Percentiles rank a stretch among this genome's conserved stretches.
phyloP scores from a whole-genome alignment of 2,888 invertebrate species.

The Nudaria mundana region DNA sequence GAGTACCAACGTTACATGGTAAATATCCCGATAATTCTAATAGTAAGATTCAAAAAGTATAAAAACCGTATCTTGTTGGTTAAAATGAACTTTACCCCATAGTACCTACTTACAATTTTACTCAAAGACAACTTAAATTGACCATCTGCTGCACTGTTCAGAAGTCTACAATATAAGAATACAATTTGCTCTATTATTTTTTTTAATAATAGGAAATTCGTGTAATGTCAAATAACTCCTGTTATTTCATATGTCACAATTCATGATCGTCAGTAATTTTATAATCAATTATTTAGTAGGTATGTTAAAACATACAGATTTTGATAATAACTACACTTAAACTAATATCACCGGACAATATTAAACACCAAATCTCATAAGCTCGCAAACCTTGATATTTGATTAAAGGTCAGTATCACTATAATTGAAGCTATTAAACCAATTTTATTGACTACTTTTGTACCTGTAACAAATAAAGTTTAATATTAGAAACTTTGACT shows the following conservation, averaged over 20 bases:
- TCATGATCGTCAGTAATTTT: slow-evolving; percentile 17
- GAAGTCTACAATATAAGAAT: too few relatives aligned
- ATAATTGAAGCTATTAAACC: slow-evolving; percentile 42
- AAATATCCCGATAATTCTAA: too few relatives aligned
- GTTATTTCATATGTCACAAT: slow-evolving; percentile 7
- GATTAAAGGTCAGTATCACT: slow-evolving; percentile 47
- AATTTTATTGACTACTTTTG: slow-evolving; percentile 37
- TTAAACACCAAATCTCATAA: slow-evolving; percentile 66
- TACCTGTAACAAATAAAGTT: slow-evolving; percentile 57
- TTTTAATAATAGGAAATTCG: too few relatives aligned
- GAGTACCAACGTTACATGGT: too few relatives aligned
- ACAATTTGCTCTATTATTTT: too few relatives aligned
- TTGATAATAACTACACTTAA: slow-evolving; percentile 60
- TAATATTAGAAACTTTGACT: not conserved
- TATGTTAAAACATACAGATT: slow-evolving; percentile 39
- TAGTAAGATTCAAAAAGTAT: too few relatives aligned
- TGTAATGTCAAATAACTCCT: too few relatives aligned
- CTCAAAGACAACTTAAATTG: too few relatives aligned
- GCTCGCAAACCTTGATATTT: slow-evolving; percentile 62
- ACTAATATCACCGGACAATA: slow-evolving; percentile 68
- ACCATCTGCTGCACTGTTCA: too few relatives aligned
- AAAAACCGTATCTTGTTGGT: too few relatives aligned
- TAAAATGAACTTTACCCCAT: too few relatives aligned
- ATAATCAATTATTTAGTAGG: slow-evolving; percentile 24
- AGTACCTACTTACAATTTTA: too few relatives aligned